These are phyloP conservation scores for Dryomyza anilis DNA, from an alignment of 2,888 invertebrate genomes.

Conservation along the genomic window DNA sequence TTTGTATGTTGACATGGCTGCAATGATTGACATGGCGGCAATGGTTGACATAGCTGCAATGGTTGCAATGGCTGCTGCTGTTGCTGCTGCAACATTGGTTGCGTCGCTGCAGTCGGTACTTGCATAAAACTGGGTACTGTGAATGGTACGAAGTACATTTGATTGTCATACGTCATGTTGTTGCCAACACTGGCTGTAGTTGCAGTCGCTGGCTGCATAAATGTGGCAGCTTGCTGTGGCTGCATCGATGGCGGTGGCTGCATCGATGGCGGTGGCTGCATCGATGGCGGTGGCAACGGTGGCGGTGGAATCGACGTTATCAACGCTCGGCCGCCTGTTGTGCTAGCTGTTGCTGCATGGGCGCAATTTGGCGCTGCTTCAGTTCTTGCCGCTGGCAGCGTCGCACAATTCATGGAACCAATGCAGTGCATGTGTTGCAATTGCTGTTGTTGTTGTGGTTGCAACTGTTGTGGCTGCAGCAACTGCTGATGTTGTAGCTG, in stretches of 20 bases:
- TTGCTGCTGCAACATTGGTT: not conserved
- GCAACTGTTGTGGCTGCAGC: not conserved
- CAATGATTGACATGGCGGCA: conserved; percentile 11
- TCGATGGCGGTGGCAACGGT: conserved; percentile 14
- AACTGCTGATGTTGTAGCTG: conserved; percentile 20
- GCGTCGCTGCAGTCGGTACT: conserved; percentile 20
- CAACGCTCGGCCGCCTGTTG: not conserved
- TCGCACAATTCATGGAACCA: not conserved
- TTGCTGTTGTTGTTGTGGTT: conserved; percentile 22
- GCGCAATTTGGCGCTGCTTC: not conserved
- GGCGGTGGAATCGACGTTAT: not conserved
- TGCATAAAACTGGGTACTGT: conserved; percentile 43
- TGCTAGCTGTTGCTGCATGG: not conserved
- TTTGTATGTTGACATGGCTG: not conserved
- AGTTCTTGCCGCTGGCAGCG: not conserved
- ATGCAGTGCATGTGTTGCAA: conserved; percentile 3
- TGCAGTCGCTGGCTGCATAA: not conserved
- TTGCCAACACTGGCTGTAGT: not conserved
- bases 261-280: conserved; percentile 1
- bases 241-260: not conserved
- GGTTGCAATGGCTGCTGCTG: conserved; percentile 6
- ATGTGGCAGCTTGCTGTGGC: not conserved
- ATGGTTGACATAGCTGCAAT: not conserved
- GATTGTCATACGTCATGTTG: conserved; percentile 34
- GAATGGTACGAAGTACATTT: conserved; percentile 52